Conservation (phyloP, 2,113 vertebrate genomes). For the Triplophysa siluroides region DNA sequence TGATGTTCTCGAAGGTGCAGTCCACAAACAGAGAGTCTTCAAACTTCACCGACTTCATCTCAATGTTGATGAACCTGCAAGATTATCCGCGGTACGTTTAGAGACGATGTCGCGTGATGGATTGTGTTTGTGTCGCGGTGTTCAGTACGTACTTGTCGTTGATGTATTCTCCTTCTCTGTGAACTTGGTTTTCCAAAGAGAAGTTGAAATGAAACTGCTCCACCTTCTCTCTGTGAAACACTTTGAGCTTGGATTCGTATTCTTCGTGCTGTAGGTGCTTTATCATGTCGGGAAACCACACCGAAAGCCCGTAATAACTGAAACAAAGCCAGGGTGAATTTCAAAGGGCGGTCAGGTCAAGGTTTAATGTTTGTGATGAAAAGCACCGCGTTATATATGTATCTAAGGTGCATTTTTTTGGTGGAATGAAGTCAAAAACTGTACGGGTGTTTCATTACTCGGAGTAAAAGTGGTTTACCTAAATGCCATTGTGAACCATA, state of each 20-base stretch:
- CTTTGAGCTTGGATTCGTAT: constrained; percentile 83
- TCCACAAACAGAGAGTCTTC: constrained; percentile 90
- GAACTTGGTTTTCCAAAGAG: constrained; percentile 91
- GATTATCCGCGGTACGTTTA: constrained; percentile 43
- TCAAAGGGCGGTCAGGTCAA: background rate
- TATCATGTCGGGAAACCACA: constrained; percentile 99
- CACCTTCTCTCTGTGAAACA: constrained; percentile 80
- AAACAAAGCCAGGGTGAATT: constrained; percentile 15
- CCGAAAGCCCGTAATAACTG: constrained; percentile 93
- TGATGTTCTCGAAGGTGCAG: constrained; percentile 91
- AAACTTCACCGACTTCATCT: constrained; percentile 93
- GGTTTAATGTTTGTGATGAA: too few relatives aligned
- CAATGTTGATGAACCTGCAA: constrained; percentile 88
- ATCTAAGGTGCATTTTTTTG: too few relatives aligned
- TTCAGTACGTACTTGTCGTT: constrained; percentile 81
- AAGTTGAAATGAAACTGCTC: constrained; percentile 90
- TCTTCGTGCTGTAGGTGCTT: constrained; percentile 89
- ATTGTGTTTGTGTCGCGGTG: constrained; percentile 41
- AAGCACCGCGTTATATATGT: too few relatives aligned
- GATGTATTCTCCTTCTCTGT: constrained; percentile 85
- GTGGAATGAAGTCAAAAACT: background rate
- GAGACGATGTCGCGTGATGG: background rate
- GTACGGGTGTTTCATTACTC: background rate
- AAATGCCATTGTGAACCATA: constrained; percentile 97
- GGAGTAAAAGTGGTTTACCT: constrained; percentile 73